phyloP scores from a whole-genome alignment of 2,888 invertebrate genomes.

The Dorcus hopei region DNA sequence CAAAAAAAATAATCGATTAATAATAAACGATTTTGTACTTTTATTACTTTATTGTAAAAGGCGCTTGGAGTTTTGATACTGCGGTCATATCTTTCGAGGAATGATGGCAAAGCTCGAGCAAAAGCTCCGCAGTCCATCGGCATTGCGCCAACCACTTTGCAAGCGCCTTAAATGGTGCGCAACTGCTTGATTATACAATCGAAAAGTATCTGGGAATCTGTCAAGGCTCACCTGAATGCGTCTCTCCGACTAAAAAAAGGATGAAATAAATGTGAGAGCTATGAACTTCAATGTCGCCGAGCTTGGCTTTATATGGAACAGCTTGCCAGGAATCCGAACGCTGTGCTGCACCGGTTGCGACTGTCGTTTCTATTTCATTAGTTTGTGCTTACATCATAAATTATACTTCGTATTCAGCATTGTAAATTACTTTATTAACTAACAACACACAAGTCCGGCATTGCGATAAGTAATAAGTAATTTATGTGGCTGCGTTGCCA shows the following conservation, averaged over 20 bases:
- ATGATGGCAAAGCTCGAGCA: neutral
- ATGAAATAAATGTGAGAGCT: neutral
- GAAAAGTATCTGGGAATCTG: constrained; percentile 21
- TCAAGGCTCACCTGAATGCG: constrained; percentile 14
- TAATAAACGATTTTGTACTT: too few species aligned
- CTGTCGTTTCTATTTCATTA: constrained; percentile 20
- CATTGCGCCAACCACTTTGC: neutral
- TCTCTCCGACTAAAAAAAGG: neutral
- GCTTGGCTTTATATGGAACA: constrained; percentile 8
- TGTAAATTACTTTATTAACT: constrained; percentile 11
- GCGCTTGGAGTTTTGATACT: too few species aligned
- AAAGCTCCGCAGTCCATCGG: neutral
- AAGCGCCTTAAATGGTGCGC: neutral
- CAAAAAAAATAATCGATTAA: too few species aligned
- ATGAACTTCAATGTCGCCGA: constrained; percentile 3
- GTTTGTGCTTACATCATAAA: constrained; percentile 3
- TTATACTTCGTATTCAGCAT: constrained; percentile 3
- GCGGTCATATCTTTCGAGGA: too few species aligned
- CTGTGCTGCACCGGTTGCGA: constrained; percentile 18
- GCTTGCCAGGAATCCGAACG: constrained; percentile 14
- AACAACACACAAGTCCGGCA: neutral
- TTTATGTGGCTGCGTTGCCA: constrained; percentile 1
- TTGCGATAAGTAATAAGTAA: constrained; percentile 4
- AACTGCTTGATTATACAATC: constrained; percentile 23
- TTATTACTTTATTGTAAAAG: too few species aligned